phyloP scores from a whole-genome alignment of 2,113 vertebrate genomes.

The Eptesicus fuscus region DNA sequence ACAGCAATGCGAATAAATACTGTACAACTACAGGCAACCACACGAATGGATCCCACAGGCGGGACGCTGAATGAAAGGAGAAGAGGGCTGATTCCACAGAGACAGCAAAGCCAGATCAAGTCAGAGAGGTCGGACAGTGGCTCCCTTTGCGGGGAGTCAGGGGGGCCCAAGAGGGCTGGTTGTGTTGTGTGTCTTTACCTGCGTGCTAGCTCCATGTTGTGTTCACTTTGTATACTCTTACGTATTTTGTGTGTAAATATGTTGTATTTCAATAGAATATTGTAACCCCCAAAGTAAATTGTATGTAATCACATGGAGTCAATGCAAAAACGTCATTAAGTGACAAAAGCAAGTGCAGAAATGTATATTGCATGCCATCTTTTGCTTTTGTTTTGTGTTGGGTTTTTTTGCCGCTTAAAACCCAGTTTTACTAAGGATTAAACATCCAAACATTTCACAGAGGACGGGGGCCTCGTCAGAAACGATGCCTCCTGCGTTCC shows the following conservation, averaged over 20 bases:
- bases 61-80: background rate
- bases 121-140: too few species aligned
- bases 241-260: too few species aligned
- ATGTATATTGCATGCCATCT: background rate
- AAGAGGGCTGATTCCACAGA: background rate
- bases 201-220: too few species aligned
- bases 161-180: too few species aligned
- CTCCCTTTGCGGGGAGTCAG: background rate
- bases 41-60: background rate
- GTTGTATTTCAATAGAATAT: background rate
- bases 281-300: background rate
- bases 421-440: background rate
- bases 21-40: background rate
- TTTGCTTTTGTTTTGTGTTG: background rate
- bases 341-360: background rate
- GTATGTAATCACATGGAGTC: background rate
- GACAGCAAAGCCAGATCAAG: background rate
- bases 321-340: background rate
- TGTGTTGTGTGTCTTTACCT: background rate
- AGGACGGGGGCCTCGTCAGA: background rate
- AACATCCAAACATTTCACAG: background rate
- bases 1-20: background rate
- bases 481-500: fast-evolving
- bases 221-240: background rate
- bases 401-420: too few species aligned